Conservation (phyloP, 2,797 vertebrate species). For the Octomys mimax region DNA sequence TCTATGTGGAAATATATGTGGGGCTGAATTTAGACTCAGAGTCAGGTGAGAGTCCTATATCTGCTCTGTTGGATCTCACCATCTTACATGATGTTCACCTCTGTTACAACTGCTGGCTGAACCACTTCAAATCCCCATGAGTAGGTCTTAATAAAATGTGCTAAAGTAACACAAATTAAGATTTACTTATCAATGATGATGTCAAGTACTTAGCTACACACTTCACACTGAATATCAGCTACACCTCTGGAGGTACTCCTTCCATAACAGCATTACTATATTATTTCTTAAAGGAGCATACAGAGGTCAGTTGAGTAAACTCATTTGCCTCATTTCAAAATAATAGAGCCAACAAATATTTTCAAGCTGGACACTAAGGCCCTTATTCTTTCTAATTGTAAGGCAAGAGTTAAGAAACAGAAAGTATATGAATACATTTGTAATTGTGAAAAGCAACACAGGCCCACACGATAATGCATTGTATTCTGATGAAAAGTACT, state of each 20-base stretch:
- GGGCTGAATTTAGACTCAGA: background rate
- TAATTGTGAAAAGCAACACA: background rate
- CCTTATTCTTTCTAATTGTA: background rate
- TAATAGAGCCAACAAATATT: background rate
- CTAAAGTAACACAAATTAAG: background rate
- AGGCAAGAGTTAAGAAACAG: background rate
- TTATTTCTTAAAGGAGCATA: background rate
- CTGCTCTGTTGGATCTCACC: background rate
- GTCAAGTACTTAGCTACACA: background rate
- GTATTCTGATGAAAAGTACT: background rate
- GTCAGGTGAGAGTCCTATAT: background rate
- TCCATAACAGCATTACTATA: background rate
- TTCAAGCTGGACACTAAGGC: background rate
- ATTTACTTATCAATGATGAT: background rate
- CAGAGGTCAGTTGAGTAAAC: slow-evolving; percentile 6
- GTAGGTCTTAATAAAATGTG: background rate
- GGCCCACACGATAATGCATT: background rate
- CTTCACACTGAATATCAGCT: background rate
- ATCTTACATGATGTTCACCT: background rate
- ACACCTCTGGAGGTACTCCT: too few relatives aligned
- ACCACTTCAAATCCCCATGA: background rate
- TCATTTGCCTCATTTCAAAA: slow-evolving; percentile 14
- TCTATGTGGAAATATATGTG: background rate
- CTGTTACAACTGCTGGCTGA: background rate
- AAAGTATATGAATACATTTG: background rate